phyloP scores from a whole-genome alignment of 2,113 vertebrate genomes.

The Grallaria varia region DNA sequence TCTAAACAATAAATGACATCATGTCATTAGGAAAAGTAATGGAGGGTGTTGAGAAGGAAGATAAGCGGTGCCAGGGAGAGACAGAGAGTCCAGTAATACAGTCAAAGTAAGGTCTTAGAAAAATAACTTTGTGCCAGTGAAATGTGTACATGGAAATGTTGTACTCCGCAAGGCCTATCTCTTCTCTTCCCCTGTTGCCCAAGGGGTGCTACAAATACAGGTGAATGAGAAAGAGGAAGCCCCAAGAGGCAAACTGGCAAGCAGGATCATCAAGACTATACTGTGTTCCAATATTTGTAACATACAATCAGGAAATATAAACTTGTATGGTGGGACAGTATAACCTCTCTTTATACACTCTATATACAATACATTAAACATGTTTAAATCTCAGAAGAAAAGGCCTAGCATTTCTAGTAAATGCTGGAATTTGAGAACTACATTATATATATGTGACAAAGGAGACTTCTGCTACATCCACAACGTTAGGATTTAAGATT shows the following conservation, averaged over 20 bases:
- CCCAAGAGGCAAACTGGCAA: neutral
- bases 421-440: neutral
- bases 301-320: neutral
- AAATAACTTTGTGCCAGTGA: neutral
- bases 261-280: neutral
- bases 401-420: neutral
- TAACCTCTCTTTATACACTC: neutral
- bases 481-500: neutral
- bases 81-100: neutral
- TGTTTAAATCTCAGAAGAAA: neutral
- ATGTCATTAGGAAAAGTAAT: neutral
- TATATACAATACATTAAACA: neutral
- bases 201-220: neutral
- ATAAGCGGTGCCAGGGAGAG: neutral
- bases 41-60: neutral
- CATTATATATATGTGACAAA: neutral
- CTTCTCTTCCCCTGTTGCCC: accelerated
- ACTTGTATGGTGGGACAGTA: neutral
- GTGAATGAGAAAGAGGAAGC: neutral
- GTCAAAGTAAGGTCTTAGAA: neutral
- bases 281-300: neutral
- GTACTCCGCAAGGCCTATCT: neutral
- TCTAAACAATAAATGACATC: neutral
- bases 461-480: neutral
- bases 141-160: neutral